Evolutionary conservation across 2,113 vertebrate genomes (phyloP).

Genomic region (Orientallactaga bullata): DNA sequence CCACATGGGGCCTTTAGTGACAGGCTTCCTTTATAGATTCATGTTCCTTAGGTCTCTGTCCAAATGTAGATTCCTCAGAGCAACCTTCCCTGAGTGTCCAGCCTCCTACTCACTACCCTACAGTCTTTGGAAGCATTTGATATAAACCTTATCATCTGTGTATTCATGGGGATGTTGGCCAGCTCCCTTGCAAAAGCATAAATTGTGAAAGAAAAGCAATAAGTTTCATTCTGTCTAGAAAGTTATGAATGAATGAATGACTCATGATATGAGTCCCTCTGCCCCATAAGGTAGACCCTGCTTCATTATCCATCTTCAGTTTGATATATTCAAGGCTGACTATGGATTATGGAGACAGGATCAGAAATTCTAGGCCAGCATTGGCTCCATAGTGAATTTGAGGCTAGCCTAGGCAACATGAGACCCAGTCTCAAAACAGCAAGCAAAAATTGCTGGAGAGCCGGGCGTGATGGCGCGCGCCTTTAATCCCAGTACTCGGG

Average conservation of each 20-base stretch:
- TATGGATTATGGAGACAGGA: too few species aligned
- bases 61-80: background rate
- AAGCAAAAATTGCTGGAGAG: too few species aligned
- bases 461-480: too few species aligned
- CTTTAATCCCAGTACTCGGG: too few species aligned
- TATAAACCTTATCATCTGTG: background rate
- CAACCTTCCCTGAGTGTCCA: background rate
- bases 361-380: too few species aligned
- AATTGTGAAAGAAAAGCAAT: background rate
- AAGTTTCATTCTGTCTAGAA: conserved; percentile 12
- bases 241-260: background rate
- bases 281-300: fast-evolving
- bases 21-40: background rate
- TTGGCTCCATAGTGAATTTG: too few species aligned
- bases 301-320: background rate
- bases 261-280: background rate
- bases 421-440: too few species aligned
- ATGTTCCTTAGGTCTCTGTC: background rate
- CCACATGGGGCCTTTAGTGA: background rate
- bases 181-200: background rate
- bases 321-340: too few species aligned
- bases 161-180: background rate
- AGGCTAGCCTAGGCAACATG: too few species aligned
- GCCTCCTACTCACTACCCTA: background rate
- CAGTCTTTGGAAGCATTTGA: background rate